A percentile compares a stretch with the other conserved stretches of the same genome.
Conservation (phyloP, 2,113 vertebrate species). For the Platycercus adscitus region DNA sequence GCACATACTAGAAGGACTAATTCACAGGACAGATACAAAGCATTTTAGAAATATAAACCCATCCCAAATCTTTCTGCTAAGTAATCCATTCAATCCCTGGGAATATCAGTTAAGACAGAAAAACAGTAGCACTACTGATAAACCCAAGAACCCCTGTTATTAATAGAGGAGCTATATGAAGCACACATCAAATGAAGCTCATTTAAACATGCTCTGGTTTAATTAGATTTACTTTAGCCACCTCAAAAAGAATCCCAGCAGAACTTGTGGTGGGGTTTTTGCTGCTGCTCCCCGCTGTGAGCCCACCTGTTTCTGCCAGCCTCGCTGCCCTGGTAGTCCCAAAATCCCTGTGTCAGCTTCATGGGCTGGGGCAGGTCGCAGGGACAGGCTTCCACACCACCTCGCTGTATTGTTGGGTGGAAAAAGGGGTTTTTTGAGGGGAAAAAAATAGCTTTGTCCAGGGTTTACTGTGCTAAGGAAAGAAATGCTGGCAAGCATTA, state of each 20-base stretch:
- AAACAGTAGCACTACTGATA: background rate
- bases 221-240: constrained; percentile 70
- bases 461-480: background rate
- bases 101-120: background rate
- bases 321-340: background rate
- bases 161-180: background rate
- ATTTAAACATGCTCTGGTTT: constrained; percentile 60
- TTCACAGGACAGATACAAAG: background rate
- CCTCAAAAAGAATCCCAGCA: constrained; percentile 56
- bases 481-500: background rate
- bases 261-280: constrained; percentile 31
- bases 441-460: background rate
- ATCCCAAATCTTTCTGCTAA: background rate
- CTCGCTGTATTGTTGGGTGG: accelerated
- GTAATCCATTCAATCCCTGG: background rate
- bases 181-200: constrained; percentile 42
- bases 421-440: background rate
- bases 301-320: constrained; percentile 71
- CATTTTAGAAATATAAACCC: background rate
- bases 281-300: constrained; percentile 45
- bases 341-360: constrained; percentile 8
- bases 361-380: background rate
- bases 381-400: background rate
- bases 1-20: background rate
- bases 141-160: background rate